Evolutionary conservation across 2,888 invertebrate genomes (phyloP), one percentile per base, ranked within the genome.

Genomic region (Seira sanloemensis): DNA sequence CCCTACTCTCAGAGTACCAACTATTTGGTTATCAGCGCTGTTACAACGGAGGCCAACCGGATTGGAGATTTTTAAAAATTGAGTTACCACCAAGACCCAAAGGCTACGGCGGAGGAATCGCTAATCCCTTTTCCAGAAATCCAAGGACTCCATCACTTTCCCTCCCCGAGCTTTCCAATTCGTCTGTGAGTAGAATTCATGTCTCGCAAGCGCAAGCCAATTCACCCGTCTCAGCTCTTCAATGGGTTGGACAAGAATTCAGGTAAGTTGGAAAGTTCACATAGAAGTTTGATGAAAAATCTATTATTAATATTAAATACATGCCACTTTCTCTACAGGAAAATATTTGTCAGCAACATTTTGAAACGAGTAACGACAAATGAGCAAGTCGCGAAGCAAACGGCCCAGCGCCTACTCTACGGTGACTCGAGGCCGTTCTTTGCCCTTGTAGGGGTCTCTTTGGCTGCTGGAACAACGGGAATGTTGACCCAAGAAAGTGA

Each of bases 401-500:
- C 94, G 0, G 93, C 94, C 0, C 93, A 93, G 89, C 93, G 92
- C 87, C 92, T 95, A 2, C 92, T 94, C 62, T 94, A 93, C 90
- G 95, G 95, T 0, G 94, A 95, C 91, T 94, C 95, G 0, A 93
- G 93, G 7, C 95, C 95, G 2, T 94, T 95, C 89, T 95, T 95
- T 90, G 95, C 95, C 4, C 91, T 95, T 19, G 94, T 95, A 80
- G 94, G 95, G 4, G 94, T 95, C 0, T 94, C 95, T 79, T 91
- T 95, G 88, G 95, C 95, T 9, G 94, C 95, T 5, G 93, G 94
- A 25, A 78, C 85, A 2, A 74, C 78, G 69, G 95, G 95, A 19
- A 93, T 95, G 83, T 90, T 96, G 25, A 95, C 95, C 0, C 94
- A 94, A 90, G 94, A 95, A 90, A 95, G 95, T 90, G 95, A 96